A percentile compares a stretch with the other conserved stretches of the same genome.
phyloP scores from a whole-genome alignment of 2,797 vertebrate species.

The Argentina silus region DNA sequence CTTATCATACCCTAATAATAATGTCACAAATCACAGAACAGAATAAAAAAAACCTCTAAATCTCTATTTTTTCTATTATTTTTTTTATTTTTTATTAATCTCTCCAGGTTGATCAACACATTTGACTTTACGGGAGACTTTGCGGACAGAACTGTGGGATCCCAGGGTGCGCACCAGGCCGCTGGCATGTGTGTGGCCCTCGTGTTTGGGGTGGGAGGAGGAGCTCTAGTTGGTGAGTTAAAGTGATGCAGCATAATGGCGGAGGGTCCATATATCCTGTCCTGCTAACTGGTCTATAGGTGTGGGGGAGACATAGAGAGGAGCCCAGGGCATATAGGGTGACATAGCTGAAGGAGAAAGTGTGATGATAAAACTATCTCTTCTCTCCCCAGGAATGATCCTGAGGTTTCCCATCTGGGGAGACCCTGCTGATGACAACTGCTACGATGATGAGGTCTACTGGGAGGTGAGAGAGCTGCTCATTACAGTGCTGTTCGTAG shows the following conservation, averaged over 20 bases:
- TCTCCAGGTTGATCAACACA: conserved; percentile 72
- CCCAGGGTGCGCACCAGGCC: conserved; percentile 89
- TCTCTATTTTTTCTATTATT: not conserved
- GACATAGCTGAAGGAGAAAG: not conserved
- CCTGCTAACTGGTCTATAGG: not conserved
- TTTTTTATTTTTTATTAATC: not conserved
- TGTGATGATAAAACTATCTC: not conserved
- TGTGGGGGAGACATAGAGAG: not conserved
- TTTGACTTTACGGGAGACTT: conserved; percentile 75
- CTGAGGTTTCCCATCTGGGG: conserved; percentile 90
- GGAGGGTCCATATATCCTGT: not conserved
- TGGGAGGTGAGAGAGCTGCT: conserved; percentile 87
- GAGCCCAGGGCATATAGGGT: not conserved
- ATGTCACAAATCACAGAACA: not conserved
- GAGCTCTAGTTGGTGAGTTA: conserved; percentile 87
- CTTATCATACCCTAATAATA: not conserved
- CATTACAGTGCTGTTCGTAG: not conserved
- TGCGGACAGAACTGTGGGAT: conserved; percentile 45
- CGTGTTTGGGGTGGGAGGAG: conserved; percentile 88
- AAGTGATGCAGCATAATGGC: not conserved
- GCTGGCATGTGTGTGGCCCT: conserved; percentile 87
- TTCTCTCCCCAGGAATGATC: conserved; percentile 79
- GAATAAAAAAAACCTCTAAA: too few relatives aligned
- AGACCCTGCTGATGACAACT: conserved; percentile 89
- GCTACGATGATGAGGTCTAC: conserved; percentile 90